Evolutionary conservation across 2,113 vertebrate species (phyloP), one percentile per base, ranked within the genome.

Genomic region (Sebastes fasciatus): DNA sequence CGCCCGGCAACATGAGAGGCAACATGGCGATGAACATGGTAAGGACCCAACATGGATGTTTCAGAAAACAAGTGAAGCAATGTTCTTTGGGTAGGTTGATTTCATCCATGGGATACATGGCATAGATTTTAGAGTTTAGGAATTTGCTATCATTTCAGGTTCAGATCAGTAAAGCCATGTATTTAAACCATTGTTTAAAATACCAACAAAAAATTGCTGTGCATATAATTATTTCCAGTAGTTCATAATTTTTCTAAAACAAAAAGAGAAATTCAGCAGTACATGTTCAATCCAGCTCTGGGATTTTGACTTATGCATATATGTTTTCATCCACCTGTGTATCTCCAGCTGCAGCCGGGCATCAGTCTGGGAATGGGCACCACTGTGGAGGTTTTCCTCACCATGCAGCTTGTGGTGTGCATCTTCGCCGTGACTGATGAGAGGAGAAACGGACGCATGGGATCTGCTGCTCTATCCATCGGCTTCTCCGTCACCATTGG

Each of bases 341-440:
- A 13, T 83, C 76, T 73, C 0, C 91, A 98, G 98, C 89, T 98
- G 80, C 97, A 98, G 88, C 96, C 97, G 4, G 95, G 96, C 67
- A 94, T 99, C 85, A 97, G 96, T 17, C 91, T 96, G 80, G 96
- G 96, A 73, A 98, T 98, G 96, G 97, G 94, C 85, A 97, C 96
- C 84, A 96, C 95, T 1, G 96, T 99, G 93, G 98, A 99, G 95
- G 95, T 97, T 55, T 97, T 98, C 93, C 95, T 98, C 80, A 99
- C 97, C 1, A 94, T 98, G 87, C 97, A 98, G 92, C 96, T 98
- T 0, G 94, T 98, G 76, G 93, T 99, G 63, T 98, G 97, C 91
- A 91, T 96, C 92, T 96, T 98, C 34, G 96, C 97, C 14, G 97
- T 97, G 12, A 97, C 96, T 0, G 98, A 98, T 2, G 96, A 98